Percentiles rank a stretch among this genome's conserved stretches.
Evolutionary conservation across 2,888 invertebrate species (phyloP).

Genomic region (Dascillus cervinus): DNA sequence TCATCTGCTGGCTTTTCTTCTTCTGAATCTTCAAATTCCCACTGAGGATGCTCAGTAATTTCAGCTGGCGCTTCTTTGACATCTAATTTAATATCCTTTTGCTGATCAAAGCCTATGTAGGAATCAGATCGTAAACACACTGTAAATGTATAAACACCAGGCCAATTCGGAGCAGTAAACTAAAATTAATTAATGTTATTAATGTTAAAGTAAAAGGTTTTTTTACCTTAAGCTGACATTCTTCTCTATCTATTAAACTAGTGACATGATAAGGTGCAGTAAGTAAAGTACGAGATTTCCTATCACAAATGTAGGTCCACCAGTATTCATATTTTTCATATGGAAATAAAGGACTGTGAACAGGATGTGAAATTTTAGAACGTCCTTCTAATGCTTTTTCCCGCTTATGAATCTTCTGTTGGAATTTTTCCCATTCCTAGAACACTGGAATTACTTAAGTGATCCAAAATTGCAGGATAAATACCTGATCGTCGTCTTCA

Average conservation of each 20-base stretch:
- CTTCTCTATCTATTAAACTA: constrained; percentile 80
- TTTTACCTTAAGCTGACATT: constrained; percentile 74
- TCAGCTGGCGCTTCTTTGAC: constrained; percentile 93
- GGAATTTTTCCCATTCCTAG: constrained; percentile 86
- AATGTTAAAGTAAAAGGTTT: too few relatives aligned
- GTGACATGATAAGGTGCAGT: constrained; percentile 93
- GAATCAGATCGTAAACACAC: constrained; percentile 95
- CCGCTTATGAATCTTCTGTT: constrained; percentile 76
- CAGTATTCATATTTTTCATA: constrained; percentile 97
- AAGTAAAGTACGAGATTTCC: constrained; percentile 83
- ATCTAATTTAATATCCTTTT: constrained; percentile 91
- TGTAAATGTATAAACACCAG: constrained; percentile 85
- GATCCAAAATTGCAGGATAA: constrained; percentile 1
- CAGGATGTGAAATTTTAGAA: constrained; percentile 90
- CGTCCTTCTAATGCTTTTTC: constrained; percentile 86
- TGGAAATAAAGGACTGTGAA: constrained; percentile 95
- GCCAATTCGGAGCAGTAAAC: constrained; percentile 93
- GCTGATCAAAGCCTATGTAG: constrained; percentile 94
- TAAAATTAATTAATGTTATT: constrained; percentile 22
- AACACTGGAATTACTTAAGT: constrained; percentile 4
- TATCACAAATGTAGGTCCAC: constrained; percentile 98
- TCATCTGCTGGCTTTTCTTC: constrained; percentile 54
- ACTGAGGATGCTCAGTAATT: constrained; percentile 91
- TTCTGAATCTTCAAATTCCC: constrained; percentile 94
- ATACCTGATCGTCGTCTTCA: constrained; percentile 41